Evolutionary conservation across 2,113 vertebrate genomes (phyloP).

Genomic region (Corythoichthys haematopterus): DNA sequence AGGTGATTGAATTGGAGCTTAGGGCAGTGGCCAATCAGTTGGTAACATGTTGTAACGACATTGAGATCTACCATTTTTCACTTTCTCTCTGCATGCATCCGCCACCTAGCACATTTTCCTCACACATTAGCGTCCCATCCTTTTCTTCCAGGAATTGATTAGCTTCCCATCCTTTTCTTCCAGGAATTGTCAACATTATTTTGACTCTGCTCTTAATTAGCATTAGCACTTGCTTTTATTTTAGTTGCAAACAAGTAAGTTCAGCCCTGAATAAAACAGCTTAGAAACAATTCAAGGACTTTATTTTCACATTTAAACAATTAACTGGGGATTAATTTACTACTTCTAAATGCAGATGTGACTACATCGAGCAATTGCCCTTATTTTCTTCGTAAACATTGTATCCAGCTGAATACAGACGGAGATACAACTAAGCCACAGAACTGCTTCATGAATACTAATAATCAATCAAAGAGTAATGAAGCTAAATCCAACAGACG

Average conservation of each 20-base stretch:
- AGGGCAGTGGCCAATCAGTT: slow-evolving; percentile 33
- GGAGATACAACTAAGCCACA: background rate
- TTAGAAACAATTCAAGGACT: background rate
- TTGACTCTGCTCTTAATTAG: slow-evolving; percentile 9
- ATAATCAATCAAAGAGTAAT: slow-evolving; percentile 1
- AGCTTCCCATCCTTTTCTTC: slow-evolving; percentile 9
- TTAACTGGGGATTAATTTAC: background rate
- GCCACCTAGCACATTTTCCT: slow-evolving; percentile 27
- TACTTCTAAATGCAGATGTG: background rate
- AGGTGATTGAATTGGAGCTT: slow-evolving; percentile 28
- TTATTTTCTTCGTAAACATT: background rate
- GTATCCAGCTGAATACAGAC: background rate
- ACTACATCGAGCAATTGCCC: background rate
- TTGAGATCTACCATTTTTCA: slow-evolving; percentile 17
- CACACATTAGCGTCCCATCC: slow-evolving; percentile 17
- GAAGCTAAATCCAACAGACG: background rate
- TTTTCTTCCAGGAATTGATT: slow-evolving; percentile 4
- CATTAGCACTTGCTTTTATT: background rate
- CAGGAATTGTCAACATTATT: background rate
- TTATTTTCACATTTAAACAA: background rate
- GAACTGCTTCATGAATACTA: background rate
- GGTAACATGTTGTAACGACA: slow-evolving; percentile 12
- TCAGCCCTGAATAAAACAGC: background rate
- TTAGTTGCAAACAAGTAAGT: background rate
- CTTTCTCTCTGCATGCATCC: slow-evolving; percentile 20